phyloP scores from a whole-genome alignment of 2,113 vertebrate genomes.

The Ceyx melanurus region DNA sequence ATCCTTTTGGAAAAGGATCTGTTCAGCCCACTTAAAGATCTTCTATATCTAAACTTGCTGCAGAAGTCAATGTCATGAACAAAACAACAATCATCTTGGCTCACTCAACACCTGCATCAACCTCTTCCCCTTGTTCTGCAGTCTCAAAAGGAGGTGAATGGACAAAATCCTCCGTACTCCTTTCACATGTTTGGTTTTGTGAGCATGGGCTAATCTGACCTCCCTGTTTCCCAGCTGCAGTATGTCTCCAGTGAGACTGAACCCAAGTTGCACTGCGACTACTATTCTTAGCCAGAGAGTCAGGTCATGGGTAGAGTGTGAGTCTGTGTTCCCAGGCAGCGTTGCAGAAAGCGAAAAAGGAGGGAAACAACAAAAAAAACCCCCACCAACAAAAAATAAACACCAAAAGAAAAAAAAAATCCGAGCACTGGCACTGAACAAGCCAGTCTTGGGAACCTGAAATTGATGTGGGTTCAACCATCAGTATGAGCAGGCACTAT shows the following conservation, averaged over 20 bases:
- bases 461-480: background rate
- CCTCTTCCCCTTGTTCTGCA: background rate
- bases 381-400: background rate
- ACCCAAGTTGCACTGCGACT: conserved; percentile 48
- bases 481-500: background rate
- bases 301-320: conserved; percentile 71
- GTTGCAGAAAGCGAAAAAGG: conserved; percentile 43
- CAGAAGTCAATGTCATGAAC: background rate
- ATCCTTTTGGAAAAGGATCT: background rate
- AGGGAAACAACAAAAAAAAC: background rate
- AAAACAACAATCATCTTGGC: background rate
- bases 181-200: background rate
- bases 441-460: conserved; percentile 10
- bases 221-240: conserved; percentile 60
- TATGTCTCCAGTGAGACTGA: conserved; percentile 58
- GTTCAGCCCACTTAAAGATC: background rate
- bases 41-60: background rate
- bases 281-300: conserved; percentile 73
- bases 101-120: background rate
- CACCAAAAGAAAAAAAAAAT: background rate
- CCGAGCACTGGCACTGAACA: background rate
- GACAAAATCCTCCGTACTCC: background rate
- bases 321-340: conserved; percentile 74
- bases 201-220: conserved; percentile 12
- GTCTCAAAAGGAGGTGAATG: background rate